These are phyloP conservation scores for Volucella zonaria DNA, from an alignment of 2,888 invertebrate species.

Conservation along the genomic window DNA sequence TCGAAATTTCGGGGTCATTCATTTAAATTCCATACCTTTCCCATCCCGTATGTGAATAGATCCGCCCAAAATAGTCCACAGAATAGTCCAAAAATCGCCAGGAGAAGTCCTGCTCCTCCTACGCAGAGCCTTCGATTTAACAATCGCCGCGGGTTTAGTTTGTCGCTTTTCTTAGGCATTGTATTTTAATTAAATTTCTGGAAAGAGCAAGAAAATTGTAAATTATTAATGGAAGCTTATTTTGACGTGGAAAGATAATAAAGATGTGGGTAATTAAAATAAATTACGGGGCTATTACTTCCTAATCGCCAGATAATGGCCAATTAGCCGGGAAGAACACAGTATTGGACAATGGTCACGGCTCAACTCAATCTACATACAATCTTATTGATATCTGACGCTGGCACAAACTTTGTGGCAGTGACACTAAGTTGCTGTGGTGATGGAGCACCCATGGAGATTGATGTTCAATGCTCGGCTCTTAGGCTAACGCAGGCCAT, in stretches of 20 bases:
- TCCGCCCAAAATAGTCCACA: slow-evolving; percentile 82
- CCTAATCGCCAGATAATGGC: slow-evolving; percentile 25
- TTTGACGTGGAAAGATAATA: not conserved
- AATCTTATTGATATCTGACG: slow-evolving; percentile 36
- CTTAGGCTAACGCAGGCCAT: slow-evolving; percentile 62
- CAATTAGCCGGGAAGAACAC: slow-evolving; percentile 23
- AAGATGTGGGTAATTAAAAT: slow-evolving; percentile 1
- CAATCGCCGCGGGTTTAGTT: slow-evolving; percentile 76
- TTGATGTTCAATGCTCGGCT: slow-evolving; percentile 46
- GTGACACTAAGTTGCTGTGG: too few species aligned
- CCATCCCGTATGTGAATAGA: slow-evolving; percentile 80
- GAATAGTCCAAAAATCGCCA: slow-evolving; percentile 79
- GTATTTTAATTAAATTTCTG: slow-evolving; percentile 32
- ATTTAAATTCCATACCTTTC: slow-evolving; percentile 78
- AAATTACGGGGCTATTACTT: slow-evolving; percentile 2
- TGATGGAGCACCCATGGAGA: slow-evolving; percentile 36
- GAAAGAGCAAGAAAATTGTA: slow-evolving; percentile 21
- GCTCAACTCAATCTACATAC: slow-evolving; percentile 25
- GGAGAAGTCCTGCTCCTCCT: slow-evolving; percentile 78
- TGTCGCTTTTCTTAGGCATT: slow-evolving; percentile 78
- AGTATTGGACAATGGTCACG: slow-evolving; percentile 22
- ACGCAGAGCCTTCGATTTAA: slow-evolving; percentile 77
- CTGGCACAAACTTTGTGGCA: not conserved
- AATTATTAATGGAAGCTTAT: not conserved
- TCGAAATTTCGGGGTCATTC: not conserved